Evolutionary conservation across 2,113 vertebrate species (phyloP).

Genomic region (Ellobius talpinus): DNA sequence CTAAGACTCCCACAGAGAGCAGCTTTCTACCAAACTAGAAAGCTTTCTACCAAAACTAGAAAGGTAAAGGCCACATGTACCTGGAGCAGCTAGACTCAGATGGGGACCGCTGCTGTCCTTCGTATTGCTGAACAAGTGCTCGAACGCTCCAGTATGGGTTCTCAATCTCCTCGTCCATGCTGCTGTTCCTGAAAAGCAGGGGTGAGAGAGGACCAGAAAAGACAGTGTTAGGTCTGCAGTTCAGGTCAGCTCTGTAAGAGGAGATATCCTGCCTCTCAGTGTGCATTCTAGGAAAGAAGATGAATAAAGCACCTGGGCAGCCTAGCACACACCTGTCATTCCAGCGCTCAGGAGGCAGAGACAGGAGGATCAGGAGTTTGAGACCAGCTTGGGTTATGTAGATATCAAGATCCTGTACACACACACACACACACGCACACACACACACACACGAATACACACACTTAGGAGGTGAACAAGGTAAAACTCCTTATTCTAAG

Average conservation of each 20-base stretch:
- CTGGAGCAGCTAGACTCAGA: conserved; percentile 85
- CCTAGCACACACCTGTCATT: neutral
- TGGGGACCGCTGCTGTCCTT: conserved; percentile 88
- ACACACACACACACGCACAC: too few relatives aligned
- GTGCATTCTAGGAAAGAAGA: neutral
- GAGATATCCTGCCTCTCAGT: neutral
- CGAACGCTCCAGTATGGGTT: conserved; percentile 94
- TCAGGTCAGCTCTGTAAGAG: neutral
- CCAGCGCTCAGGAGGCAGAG: neutral
- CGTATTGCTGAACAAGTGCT: conserved; percentile 96
- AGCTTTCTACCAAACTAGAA: neutral
- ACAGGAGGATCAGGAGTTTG: neutral
- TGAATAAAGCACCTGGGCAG: neutral
- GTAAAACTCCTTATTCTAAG: neutral
- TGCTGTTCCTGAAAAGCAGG: conserved; percentile 84
- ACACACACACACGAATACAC: neutral
- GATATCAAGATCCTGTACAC: neutral
- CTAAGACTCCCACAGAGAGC: neutral
- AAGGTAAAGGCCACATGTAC: conserved; percentile 82
- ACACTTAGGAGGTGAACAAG: too few relatives aligned
- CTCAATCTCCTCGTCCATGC: conserved; percentile 90
- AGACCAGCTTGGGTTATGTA: neutral
- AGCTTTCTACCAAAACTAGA: neutral
- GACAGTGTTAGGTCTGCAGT: conserved; percentile 2
- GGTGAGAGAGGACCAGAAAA: neutral